phyloP scores from a whole-genome alignment of 2,888 invertebrate genomes.

The Alsophila aescularia region DNA sequence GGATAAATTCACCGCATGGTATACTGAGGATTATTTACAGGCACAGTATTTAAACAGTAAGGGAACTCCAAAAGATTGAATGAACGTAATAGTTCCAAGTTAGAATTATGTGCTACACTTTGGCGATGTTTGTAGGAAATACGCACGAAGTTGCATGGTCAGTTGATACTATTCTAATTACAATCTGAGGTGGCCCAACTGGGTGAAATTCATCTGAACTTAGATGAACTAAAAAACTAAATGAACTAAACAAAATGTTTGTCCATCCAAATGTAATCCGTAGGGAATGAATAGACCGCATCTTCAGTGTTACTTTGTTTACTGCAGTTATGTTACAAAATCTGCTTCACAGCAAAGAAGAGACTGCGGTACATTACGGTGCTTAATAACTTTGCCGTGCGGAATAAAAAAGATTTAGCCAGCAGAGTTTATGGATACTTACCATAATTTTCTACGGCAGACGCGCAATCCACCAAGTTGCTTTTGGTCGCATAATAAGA shows the following conservation, averaged over 20 bases:
- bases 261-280: no score
- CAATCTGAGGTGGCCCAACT: no score
- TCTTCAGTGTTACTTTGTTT: constrained; percentile 3
- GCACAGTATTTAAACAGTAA: constrained; percentile 9
- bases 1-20: constrained; percentile 17
- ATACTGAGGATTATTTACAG: constrained; percentile 6
- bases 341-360: constrained; percentile 13
- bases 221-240: no score
- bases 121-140: no score
- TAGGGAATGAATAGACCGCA: background rate
- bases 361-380: constrained; percentile 24
- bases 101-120: no score
- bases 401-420: constrained; percentile 30
- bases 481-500: constrained; percentile 41
- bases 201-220: no score
- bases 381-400: constrained; percentile 27
- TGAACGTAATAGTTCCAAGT: no score
- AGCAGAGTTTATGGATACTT: constrained; percentile 42
- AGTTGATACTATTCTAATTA: no score
- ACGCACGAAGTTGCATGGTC: no score
- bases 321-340: constrained; percentile 6
- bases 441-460: constrained; percentile 43
- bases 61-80: background rate
- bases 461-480: constrained; percentile 36
- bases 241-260: no score